These are phyloP conservation scores for Spinus olivaceus DNA, from an alignment of 2,797 vertebrate species.

Conservation along the genomic window DNA sequence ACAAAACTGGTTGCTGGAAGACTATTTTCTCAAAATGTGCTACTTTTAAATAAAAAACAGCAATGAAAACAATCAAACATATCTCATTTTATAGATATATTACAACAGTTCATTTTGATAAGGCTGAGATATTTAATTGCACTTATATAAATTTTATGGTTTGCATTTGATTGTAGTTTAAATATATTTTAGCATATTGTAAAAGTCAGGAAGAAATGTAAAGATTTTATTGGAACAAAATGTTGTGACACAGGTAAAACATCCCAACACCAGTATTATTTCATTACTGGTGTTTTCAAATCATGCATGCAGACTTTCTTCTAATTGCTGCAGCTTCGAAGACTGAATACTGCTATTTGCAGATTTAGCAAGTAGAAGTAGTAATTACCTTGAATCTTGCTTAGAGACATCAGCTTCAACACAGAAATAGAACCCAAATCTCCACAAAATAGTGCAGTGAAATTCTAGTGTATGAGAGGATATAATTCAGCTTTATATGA, in stretches of 20 bases:
- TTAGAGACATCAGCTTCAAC: background rate
- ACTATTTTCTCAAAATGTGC: background rate
- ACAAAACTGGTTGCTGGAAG: background rate
- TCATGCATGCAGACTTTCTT: background rate
- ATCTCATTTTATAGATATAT: background rate
- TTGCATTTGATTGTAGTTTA: background rate
- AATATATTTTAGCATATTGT: background rate
- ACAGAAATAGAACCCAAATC: background rate
- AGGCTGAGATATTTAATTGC: background rate
- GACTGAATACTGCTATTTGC: background rate
- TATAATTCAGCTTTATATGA: background rate
- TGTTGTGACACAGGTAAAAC: background rate
- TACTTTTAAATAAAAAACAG: background rate
- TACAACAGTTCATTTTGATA: background rate
- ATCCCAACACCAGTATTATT: background rate
- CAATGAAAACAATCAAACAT: background rate
- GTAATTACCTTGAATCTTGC: background rate
- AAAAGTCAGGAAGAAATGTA: background rate
- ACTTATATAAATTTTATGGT: background rate
- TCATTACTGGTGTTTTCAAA: background rate
- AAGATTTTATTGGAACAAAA: background rate
- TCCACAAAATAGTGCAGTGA: background rate
- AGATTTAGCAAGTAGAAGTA: background rate
- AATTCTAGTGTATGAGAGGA: background rate
- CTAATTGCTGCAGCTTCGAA: background rate